Base-by-base conservation (phyloP, 2,888 invertebrate genomes). In the Diachrysia chrysitis region DNA sequence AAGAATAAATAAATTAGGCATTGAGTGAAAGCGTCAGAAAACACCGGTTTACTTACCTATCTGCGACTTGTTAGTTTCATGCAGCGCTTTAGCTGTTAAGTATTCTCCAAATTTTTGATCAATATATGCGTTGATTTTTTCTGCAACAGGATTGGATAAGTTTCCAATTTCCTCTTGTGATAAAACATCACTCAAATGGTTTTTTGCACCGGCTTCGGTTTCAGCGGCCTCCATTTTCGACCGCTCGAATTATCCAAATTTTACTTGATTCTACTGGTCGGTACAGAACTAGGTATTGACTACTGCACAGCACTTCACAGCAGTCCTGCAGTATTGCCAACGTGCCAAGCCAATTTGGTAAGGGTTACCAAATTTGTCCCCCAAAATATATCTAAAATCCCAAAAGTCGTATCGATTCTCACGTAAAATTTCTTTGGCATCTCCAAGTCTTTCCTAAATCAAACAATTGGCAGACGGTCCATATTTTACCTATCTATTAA, bases 51-150 rank as follows among this genome's bases (percentile, higher is more conserved):
- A 77, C 90, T 90, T 88, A 97, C 97, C 97, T 83, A 96, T 95
- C 86, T 96, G 96, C 71, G 95, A 94, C 88, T 96, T 96, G 82
- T 95, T 96, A 71, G 96, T 96, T 93, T 97, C 97, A 72, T 97
- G 96, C 35, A 97, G 95, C 3, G 97, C 98, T 91, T 97, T 97
- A 32, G 97, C 96, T 65, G 97, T 97, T 82, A 97, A 94, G 78
- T 96, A 97, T 88, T 97, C 97, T 83, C 97, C 97, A 85, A 97
- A 96, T 87, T 96, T 96, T 66, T 96, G 79, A 69, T 94, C 95
- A 82, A 95, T 94, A 72, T 92, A 94, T 5, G 81, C 89, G 82
- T 96, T 96, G 51, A 98, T 93, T 92, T 97, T 98, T 78, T 95
- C 85, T 63, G 89, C 90, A 77, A 94, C 81, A 48, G 84, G 81